Conservation (phyloP, 2,888 invertebrate genomes). For the Scaptomyza tumidula region DNA sequence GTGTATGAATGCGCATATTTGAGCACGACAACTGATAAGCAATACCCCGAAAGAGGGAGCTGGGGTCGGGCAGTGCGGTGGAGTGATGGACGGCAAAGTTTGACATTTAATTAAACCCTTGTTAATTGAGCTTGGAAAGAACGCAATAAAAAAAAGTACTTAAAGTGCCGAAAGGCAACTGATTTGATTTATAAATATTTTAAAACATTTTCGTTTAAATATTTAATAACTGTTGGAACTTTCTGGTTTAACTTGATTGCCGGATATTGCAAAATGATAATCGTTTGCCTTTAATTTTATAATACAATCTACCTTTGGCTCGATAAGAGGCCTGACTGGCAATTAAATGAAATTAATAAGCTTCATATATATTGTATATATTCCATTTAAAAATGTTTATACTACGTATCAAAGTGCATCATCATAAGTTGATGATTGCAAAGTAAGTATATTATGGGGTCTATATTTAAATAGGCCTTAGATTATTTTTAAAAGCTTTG, state of each 20-base stretch:
- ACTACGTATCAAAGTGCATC: neutral
- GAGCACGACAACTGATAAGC: conserved; percentile 43
- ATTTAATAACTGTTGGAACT: conserved; percentile 3
- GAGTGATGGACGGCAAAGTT: conserved; percentile 12
- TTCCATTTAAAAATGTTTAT: neutral
- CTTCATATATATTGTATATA: neutral
- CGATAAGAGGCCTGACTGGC: conserved; percentile 40
- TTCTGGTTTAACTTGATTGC: conserved; percentile 41
- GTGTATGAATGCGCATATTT: conserved; percentile 33
- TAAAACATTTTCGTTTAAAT: conserved; percentile 21
- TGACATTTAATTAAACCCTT: conserved; percentile 49
- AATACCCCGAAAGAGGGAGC: neutral
- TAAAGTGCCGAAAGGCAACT: conserved; percentile 1
- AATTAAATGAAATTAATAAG: conserved; percentile 10
- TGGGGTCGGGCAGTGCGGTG: neutral
- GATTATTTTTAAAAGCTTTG: neutral
- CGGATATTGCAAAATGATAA: conserved; percentile 67
- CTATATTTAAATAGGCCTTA: neutral
- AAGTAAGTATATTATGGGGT: neutral
- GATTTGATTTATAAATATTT: conserved; percentile 26
- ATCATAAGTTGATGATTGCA: conserved; percentile 35
- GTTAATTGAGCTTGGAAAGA: conserved; percentile 40
- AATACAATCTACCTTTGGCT: neutral
- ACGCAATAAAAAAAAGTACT: conserved; percentile 24
- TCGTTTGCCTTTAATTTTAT: conserved; percentile 15